Evolutionary conservation across 2,888 invertebrate species (phyloP), one percentile per base, ranked within the genome.

Genomic region (Anagyrus pseudococci): DNA sequence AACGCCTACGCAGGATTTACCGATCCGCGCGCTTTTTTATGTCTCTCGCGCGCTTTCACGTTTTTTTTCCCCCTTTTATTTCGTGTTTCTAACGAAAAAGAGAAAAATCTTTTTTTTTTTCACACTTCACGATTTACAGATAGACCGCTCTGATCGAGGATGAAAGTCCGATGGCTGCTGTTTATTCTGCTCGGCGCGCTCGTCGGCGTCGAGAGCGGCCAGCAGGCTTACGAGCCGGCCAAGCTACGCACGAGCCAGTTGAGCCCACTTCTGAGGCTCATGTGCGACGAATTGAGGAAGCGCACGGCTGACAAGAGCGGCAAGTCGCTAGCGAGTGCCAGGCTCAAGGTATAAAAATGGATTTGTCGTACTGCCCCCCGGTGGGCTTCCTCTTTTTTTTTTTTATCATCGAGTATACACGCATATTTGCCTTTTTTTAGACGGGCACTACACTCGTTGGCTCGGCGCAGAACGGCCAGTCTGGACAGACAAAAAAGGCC

Each of bases 101-200:
- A 33, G 33, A 33, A 33, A 13, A 33, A n/a, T n/a, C n/a, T n/a
- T n/a, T n/a, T n/a, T n/a, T n/a, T n/a, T n/a, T n/a, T n/a, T 13
- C 8, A 33, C 33, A 13, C 8, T 13, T 33, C 8, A 13, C 33
- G 33, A 33, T 33, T 33, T 8, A 33, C 13, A 33, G 6, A 6
- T 8, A 13, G 33, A 13, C 33, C 33, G 33, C 33, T 6, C 33
- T 6, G 33, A 6, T 1, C 47, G 13, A 43, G n/a, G 29, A 58
- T 48, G 53, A 62, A 41, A 47, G 17, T 3, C 13, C 57, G 57
- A 43, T 57, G 43, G 23, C 26, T 55, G 57, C 17, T 48, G 23
- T 6, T 40, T 7, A 40, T 48, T 4, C 26, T 47, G 23, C 15
- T 23, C 43, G 15, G 33, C 23, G 25, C 50, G 20, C 20, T 19